Evolutionary conservation across 2,113 vertebrate species (phyloP).

Genomic region (Sciurus niger): DNA sequence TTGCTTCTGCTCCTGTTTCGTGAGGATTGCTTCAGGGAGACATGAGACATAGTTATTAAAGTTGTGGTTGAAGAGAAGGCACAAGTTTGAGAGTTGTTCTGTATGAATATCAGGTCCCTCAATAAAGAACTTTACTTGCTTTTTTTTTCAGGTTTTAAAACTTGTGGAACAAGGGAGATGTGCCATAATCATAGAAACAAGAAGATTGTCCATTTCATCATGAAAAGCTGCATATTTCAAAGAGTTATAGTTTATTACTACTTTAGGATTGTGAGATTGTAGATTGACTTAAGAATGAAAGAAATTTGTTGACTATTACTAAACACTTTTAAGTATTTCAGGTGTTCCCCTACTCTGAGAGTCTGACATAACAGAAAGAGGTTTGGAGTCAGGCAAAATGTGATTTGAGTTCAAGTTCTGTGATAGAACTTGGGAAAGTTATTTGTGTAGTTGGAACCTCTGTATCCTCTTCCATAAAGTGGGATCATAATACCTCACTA

Average conservation of each 20-base stretch:
- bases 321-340: not conserved
- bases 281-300: slow-evolving; percentile 1
- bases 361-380: not conserved
- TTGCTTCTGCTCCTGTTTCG: not conserved
- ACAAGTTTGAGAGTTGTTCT: not conserved
- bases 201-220: not conserved
- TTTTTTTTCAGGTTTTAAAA: slow-evolving; percentile 20
- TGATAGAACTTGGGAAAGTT: not conserved
- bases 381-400: not conserved
- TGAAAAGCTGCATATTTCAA: not conserved
- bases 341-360: not conserved
- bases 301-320: not conserved
- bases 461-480: not conserved
- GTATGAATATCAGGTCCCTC: not conserved
- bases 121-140: not conserved
- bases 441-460: not conserved
- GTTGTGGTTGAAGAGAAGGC: not conserved
- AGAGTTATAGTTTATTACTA: not conserved
- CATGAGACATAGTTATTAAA: not conserved
- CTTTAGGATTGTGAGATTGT: not conserved
- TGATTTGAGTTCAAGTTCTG: not conserved
- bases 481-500: not conserved
- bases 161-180: not conserved
- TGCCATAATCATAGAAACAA: not conserved
- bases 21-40: not conserved